Conservation (phyloP, 2,113 vertebrate genomes). For the Dasypus novemcinctus region DNA sequence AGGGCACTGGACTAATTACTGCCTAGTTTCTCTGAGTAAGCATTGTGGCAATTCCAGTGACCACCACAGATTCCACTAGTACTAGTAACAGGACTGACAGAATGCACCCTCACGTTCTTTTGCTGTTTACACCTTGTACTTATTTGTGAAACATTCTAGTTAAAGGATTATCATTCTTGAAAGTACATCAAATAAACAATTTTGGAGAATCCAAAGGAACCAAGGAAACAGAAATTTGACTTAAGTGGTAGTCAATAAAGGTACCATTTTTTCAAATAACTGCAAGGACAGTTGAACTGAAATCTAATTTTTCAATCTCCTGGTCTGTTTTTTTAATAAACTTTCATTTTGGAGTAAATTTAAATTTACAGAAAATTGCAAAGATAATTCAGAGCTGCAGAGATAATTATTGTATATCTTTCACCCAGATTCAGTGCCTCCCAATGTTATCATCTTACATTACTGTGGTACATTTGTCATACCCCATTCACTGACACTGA, state of each 20-base stretch:
- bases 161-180: background rate
- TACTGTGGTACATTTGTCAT: background rate
- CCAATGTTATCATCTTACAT: background rate
- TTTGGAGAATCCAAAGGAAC: background rate
- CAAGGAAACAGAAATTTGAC: background rate
- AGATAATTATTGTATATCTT: background rate
- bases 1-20: background rate
- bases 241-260: background rate
- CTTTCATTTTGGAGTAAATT: background rate
- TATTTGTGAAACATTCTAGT: background rate
- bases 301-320: background rate
- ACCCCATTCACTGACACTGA: background rate
- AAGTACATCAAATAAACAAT: background rate
- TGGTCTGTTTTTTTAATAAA: background rate
- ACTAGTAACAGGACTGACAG: background rate
- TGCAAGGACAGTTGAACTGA: background rate
- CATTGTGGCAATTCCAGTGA: background rate
- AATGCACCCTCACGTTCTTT: background rate
- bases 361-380: background rate
- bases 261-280: background rate
- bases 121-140: background rate
- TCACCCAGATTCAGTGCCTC: background rate
- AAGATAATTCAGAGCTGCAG: background rate
- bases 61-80: background rate
- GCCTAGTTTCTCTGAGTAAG: background rate